phyloP scores from a whole-genome alignment of 2,888 invertebrate species.

The Rutpela maculata region DNA sequence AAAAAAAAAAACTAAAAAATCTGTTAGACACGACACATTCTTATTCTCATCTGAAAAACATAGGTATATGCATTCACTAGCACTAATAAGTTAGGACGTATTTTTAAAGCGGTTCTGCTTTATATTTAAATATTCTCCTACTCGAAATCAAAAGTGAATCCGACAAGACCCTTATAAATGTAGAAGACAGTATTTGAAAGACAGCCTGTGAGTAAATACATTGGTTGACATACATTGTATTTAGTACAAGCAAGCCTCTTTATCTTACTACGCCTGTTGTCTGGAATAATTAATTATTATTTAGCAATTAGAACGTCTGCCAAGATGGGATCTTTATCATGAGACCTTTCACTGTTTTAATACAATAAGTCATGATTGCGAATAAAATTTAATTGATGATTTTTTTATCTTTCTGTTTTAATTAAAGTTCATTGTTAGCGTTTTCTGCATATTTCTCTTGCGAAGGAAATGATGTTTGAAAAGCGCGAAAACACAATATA shows the following conservation, averaged over 20 bases:
- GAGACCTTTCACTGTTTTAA: constrained; percentile 4
- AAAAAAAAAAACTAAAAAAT: no score
- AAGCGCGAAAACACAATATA: background rate
- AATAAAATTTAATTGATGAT: background rate
- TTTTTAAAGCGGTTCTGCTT: no score
- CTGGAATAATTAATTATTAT: constrained; percentile 7
- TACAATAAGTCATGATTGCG: constrained; percentile 8
- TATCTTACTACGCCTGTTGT: background rate
- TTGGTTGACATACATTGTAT: background rate
- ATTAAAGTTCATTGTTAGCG: constrained; percentile 7
- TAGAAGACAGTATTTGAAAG: background rate
- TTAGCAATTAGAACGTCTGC: constrained; percentile 1
- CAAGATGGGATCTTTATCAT: constrained; percentile 2
- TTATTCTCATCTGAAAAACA: no score
- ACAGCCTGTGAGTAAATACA: background rate
- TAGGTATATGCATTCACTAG: no score
- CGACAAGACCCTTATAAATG: background rate
- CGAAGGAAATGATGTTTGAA: background rate
- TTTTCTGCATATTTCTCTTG: background rate
- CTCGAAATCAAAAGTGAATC: no score
- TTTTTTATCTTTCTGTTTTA: constrained; percentile 11
- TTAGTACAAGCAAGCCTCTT: background rate
- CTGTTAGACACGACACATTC: no score
- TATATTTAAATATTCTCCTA: no score
- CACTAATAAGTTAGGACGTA: no score